Percentiles rank a stretch among this genome's conserved stretches.
These are phyloP conservation scores for Triplophysa tibetana DNA, from an alignment of 2,113 vertebrate genomes.

Conservation along the genomic window DNA sequence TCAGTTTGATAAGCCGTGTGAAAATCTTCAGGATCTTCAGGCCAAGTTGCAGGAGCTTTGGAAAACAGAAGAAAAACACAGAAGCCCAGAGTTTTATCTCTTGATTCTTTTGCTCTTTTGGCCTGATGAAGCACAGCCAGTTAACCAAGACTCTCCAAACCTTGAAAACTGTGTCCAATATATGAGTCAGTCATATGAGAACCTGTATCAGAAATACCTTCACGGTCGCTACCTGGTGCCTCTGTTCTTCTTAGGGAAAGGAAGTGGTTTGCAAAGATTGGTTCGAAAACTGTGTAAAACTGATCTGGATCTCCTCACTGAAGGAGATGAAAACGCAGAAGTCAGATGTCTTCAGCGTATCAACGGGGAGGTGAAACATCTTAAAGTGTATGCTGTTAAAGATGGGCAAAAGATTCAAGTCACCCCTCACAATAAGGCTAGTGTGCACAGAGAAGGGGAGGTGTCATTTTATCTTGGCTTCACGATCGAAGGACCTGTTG, in stretches of 20 bases:
- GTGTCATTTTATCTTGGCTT: conserved; percentile 57
- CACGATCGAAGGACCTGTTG: conserved; percentile 62
- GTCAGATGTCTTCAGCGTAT: conserved; percentile 44
- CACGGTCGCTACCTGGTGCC: conserved; percentile 53
- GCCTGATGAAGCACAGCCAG: conserved; percentile 34
- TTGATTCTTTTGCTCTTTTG: conserved; percentile 63
- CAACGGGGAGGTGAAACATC: not conserved
- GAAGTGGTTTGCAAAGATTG: conserved; percentile 51
- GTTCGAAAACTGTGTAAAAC: conserved; percentile 42
- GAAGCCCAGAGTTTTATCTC: conserved; percentile 61
- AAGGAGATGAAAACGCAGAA: not conserved
- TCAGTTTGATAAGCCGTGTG: conserved; percentile 23
- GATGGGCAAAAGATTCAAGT: conserved; percentile 13
- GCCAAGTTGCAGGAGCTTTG: conserved; percentile 30
- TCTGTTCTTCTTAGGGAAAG: conserved; percentile 59
- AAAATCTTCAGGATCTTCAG: conserved; percentile 18
- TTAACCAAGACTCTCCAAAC: not conserved
- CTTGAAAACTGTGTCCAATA: not conserved
- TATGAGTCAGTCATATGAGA: conserved; percentile 39
- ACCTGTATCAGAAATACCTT: conserved; percentile 39
- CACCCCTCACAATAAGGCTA: not conserved
- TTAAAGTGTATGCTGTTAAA: not conserved
- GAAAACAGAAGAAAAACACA: fast-evolving
- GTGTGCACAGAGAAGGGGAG: fast-evolving
- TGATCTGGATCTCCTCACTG: not conserved